phyloP scores from a whole-genome alignment of 2,888 invertebrate species.

The Mythimna pallens region DNA sequence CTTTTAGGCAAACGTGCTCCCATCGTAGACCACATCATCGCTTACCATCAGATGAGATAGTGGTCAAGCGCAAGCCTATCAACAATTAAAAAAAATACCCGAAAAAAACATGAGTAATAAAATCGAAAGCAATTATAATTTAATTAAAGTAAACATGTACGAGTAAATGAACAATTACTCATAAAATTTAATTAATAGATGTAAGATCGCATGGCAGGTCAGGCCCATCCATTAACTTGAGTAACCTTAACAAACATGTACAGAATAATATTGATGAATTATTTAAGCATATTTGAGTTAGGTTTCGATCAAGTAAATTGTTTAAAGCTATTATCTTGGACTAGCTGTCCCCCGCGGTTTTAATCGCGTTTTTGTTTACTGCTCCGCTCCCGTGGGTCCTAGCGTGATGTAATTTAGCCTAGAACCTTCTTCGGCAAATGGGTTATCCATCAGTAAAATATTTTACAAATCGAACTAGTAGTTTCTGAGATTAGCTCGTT shows the following conservation, averaged over 20 bases:
- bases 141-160: not conserved
- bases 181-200: conserved; percentile 32
- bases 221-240: conserved; percentile 35
- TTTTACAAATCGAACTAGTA: too few species aligned
- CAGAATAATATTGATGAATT: conserved; percentile 16
- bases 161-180: conserved; percentile 11
- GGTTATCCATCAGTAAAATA: too few species aligned
- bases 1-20: too few species aligned
- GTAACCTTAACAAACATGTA: conserved; percentile 7
- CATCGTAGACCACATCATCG: too few species aligned
- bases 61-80: too few species aligned
- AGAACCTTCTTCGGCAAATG: too few species aligned
- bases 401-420: too few species aligned
- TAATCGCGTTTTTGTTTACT: too few species aligned
- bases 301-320: conserved; percentile 29
- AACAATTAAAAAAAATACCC: not conserved
- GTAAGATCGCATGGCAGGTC: conserved; percentile 14
- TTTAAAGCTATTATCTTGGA: not conserved
- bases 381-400: too few species aligned
- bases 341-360: not conserved
- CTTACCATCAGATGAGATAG: too few species aligned
- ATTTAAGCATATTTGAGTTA: conserved; percentile 23
- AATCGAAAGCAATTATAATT: not conserved
- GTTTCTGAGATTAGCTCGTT: too few species aligned
- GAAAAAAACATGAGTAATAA: not conserved